Conservation (phyloP, 2,113 vertebrate species). For the Tonatia bakeri region DNA sequence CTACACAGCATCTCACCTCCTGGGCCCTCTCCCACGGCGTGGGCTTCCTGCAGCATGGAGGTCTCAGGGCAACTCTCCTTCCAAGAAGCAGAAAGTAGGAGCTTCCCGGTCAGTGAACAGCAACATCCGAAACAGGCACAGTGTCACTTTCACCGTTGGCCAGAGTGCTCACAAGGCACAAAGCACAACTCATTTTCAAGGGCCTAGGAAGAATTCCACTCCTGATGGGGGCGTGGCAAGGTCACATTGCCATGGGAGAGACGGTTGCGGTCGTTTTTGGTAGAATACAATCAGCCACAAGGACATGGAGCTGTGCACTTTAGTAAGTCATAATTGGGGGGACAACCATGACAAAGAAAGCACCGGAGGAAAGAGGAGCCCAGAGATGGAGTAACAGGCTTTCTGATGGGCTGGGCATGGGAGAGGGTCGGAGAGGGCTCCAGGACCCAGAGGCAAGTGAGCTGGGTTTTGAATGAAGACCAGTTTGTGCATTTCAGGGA, state of each 20-base stretch:
- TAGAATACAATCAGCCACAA: background rate
- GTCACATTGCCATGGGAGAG: accelerated
- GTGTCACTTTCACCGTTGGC: background rate
- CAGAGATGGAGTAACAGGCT: background rate
- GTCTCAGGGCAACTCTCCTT: background rate
- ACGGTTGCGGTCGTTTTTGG: background rate
- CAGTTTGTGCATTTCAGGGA: background rate
- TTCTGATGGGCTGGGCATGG: too few species aligned
- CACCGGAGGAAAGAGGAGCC: background rate
- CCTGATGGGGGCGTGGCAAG: too few species aligned
- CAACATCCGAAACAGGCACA: background rate
- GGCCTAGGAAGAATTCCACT: background rate
- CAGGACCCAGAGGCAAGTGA: background rate
- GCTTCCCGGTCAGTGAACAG: background rate
- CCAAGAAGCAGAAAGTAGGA: background rate
- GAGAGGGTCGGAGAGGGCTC: background rate
- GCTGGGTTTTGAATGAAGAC: background rate
- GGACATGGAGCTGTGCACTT: background rate
- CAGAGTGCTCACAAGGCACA: background rate
- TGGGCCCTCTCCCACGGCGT: background rate
- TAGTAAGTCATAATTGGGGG: background rate
- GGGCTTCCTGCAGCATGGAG: background rate
- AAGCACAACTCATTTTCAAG: background rate
- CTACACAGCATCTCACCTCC: background rate
- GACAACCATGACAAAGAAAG: too few species aligned